Evolutionary conservation across 2,113 vertebrate genomes (phyloP).

Genomic region (Platichthys flesus): DNA sequence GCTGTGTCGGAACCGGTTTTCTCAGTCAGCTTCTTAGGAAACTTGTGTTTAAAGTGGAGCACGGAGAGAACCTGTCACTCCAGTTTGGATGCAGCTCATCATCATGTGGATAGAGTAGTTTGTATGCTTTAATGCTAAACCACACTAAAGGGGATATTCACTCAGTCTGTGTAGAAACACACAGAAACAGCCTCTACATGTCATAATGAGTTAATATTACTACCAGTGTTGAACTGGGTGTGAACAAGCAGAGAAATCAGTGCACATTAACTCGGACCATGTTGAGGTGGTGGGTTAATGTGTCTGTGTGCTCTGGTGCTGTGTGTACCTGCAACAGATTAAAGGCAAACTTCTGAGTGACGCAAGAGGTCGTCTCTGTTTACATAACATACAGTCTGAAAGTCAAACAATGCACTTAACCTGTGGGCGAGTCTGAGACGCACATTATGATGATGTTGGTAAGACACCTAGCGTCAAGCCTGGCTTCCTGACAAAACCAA

Average conservation of each 20-base stretch:
- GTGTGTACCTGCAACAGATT: neutral
- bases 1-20: neutral
- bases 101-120: too few relatives aligned
- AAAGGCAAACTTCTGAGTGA: slow-evolving; percentile 1
- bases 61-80: neutral
- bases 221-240: too few relatives aligned
- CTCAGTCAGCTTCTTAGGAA: slow-evolving; percentile 18
- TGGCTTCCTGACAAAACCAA: neutral
- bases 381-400: neutral
- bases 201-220: too few relatives aligned
- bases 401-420: neutral
- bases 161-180: too few relatives aligned
- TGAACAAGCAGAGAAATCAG: too few relatives aligned
- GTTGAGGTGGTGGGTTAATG: neutral
- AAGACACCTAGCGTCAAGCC: neutral
- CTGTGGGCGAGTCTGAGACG: too few relatives aligned
- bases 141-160: too few relatives aligned
- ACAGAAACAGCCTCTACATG: too few relatives aligned
- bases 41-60: neutral
- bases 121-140: too few relatives aligned
- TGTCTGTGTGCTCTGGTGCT: neutral
- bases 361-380: slow-evolving; percentile 31
- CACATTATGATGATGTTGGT: neutral
- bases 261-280: too few relatives aligned
- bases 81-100: neutral